Conservation (phyloP, 2,797 vertebrate species). For the Ptychadena robeensis region DNA sequence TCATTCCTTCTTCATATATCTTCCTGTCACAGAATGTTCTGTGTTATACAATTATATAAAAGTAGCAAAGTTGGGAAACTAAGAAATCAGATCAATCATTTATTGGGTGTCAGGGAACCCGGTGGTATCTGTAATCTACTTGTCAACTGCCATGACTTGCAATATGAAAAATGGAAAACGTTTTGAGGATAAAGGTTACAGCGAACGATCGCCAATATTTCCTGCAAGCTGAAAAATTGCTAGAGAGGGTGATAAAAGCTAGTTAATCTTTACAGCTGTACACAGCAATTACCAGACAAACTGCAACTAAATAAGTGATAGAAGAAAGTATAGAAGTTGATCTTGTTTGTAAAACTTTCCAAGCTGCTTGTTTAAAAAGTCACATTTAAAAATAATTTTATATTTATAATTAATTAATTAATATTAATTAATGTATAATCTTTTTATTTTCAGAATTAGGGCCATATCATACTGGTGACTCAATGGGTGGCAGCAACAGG, state of each 20-base stretch:
- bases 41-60: conserved; percentile 32
- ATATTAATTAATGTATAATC: no score
- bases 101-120: background rate
- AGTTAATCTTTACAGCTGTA: background rate
- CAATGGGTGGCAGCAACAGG: no score
- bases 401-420: no score
- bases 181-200: conserved; percentile 25
- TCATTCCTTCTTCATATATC: conserved; percentile 24
- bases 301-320: background rate
- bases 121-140: conserved; percentile 19
- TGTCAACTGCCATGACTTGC: conserved; percentile 1
- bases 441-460: background rate
- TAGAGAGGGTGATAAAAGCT: background rate
- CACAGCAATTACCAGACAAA: background rate
- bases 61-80: conserved; percentile 2
- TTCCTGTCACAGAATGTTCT: conserved; percentile 24
- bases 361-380: background rate
- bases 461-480: no score
- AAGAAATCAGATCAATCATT: conserved; percentile 31
- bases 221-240: conserved; percentile 4
- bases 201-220: background rate
- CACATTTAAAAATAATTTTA: background rate
- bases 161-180: background rate
- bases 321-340: background rate
- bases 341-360: background rate